Base-by-base conservation (phyloP, 2,797 vertebrate species). In the Glossophaga mutica region DNA sequence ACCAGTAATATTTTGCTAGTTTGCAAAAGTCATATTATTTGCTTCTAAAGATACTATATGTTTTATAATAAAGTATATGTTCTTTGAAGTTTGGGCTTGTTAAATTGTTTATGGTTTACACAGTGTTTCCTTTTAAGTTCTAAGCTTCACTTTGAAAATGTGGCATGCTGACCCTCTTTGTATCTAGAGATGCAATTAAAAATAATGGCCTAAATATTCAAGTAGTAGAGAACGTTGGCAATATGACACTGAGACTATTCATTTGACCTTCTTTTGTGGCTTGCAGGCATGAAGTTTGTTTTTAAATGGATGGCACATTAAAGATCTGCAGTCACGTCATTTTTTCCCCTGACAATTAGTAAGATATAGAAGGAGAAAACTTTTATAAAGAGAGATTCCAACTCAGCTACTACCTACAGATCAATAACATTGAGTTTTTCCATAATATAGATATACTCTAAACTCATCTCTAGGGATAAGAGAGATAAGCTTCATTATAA, bases 1-100 rank as follows among this genome's bases (percentile, higher is more conserved):
- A 98, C 97, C 95, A 97, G 95, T 95, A 94, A 90, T 95, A 90
- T 95, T 97, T 98, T 97, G 94, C 96, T 94, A 88, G 95, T 97
- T 97, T 97, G 95, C 96, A 94, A 97, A 95, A 71, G 90, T 94
- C 94, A 91, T 55, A 92, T 96, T 94, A 96, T 97, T 95, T 97
- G 93, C 96, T 96, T 94, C 97, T 96, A 95, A 94, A 97, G 97
- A 91, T 96, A 97, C 89, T 77, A 65, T 94, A 95, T 97, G 95
- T 95, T 97, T 91, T 90, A 46, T 94, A 88, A 97, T 98, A 97
- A 94, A 90, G 86, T 97, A 48, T 95, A 92, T 90, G 94, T 79
- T 37, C 9, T 87, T 95, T 95, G 12, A 79, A 95, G 85, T 81
- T 88, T 96, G 94, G 95, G 83, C 91, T 92, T 78, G 88, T 92